These are phyloP conservation scores for Todus mexicanus DNA, from an alignment of 2,797 vertebrate species.

Conservation along the genomic window DNA sequence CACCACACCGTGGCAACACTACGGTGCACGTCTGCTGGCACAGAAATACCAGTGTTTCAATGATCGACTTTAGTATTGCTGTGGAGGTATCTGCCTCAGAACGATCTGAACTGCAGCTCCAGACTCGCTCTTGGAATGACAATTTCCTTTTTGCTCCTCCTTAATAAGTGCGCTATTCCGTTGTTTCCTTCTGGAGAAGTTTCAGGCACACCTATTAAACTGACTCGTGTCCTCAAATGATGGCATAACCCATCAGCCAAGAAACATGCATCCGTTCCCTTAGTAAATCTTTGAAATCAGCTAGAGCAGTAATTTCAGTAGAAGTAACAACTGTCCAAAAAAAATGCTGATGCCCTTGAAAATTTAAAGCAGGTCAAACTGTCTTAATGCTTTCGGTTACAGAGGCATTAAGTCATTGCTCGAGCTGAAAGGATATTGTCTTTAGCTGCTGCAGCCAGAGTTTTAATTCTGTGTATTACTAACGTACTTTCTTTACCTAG, in stretches of 20 bases:
- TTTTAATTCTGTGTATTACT: neutral
- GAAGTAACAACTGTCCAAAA: neutral
- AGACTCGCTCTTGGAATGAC: slow-evolving; percentile 18
- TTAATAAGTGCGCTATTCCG: neutral
- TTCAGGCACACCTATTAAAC: neutral
- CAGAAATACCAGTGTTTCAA: slow-evolving; percentile 97
- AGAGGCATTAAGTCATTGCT: slow-evolving; percentile 8
- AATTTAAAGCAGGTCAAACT: neutral
- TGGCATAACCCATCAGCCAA: neutral
- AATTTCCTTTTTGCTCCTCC: slow-evolving; percentile 64
- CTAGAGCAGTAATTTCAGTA: neutral
- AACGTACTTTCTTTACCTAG: slow-evolving; percentile 31
- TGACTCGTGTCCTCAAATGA: neutral
- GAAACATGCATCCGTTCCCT: neutral
- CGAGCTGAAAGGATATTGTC: slow-evolving; percentile 58
- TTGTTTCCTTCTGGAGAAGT: neutral
- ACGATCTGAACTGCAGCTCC: slow-evolving; percentile 46
- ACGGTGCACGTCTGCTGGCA: slow-evolving; percentile 99
- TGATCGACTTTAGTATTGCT: slow-evolving; percentile 98
- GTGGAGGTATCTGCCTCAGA: slow-evolving; percentile 89
- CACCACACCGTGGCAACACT: slow-evolving; percentile 95
- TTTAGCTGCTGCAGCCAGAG: neutral
- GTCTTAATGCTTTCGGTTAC: neutral
- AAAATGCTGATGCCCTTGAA: neutral
- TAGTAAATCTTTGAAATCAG: neutral